These are phyloP conservation scores for Lithobates pipiens DNA, from an alignment of 2,797 vertebrate species.

Conservation along the genomic window DNA sequence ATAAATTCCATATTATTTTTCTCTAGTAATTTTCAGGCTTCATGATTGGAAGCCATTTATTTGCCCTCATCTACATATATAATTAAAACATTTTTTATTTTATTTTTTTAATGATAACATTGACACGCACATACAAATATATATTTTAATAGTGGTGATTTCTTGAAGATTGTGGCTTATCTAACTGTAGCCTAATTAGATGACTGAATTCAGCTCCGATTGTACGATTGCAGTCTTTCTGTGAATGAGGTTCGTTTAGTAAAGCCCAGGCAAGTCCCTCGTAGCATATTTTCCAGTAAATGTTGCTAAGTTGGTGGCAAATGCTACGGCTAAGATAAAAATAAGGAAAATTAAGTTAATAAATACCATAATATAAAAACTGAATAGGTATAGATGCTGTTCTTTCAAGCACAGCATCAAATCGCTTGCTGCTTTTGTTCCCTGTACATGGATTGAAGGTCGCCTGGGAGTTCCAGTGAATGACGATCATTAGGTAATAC, in stretches of 20 bases:
- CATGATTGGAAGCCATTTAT: too few relatives aligned
- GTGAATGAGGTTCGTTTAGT: not conserved
- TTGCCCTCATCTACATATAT: too few relatives aligned
- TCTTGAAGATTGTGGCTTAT: too few relatives aligned
- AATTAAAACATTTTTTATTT: too few relatives aligned
- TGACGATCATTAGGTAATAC: conserved; percentile 5
- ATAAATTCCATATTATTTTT: too few relatives aligned
- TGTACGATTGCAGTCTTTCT: not conserved
- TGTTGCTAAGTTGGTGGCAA: not conserved
- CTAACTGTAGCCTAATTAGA: too few relatives aligned
- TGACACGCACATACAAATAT: too few relatives aligned
- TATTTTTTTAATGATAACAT: too few relatives aligned
- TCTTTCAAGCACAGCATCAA: too few relatives aligned
- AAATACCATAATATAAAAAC: not conserved
- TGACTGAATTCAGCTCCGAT: not conserved
- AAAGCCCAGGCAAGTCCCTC: not conserved
- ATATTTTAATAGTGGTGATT: too few relatives aligned
- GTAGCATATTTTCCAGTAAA: not conserved
- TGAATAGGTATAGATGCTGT: not conserved
- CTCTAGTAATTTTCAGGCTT: too few relatives aligned
- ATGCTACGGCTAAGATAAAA: not conserved
- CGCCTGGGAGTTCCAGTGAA: not conserved
- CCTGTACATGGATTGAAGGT: not conserved
- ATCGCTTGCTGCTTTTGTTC: not conserved
- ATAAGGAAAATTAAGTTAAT: not conserved